Percentiles rank a stretch among this genome's conserved stretches.
Evolutionary conservation across 2,888 invertebrate genomes (phyloP).

Genomic region (Crocallis elinguaria): DNA sequence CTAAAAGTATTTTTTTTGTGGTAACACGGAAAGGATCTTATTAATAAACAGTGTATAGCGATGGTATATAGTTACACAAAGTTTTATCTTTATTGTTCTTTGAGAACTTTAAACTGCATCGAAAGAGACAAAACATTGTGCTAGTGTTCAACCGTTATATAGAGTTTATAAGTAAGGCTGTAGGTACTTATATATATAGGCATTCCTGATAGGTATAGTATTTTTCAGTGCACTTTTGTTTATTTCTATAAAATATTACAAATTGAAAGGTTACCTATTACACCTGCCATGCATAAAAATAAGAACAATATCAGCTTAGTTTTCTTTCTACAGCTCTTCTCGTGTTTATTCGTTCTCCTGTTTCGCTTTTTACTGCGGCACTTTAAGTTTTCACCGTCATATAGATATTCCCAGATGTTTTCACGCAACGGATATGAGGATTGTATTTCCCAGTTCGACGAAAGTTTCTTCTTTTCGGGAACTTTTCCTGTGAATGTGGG

Average conservation of each 20-base stretch:
- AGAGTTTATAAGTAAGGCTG: no score
- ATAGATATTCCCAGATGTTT: slow-evolving; percentile 71
- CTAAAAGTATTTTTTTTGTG: no score
- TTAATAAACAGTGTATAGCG: no score
- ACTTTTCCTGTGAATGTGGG: slow-evolving; percentile 58
- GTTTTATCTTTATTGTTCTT: no score
- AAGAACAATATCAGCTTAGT: slow-evolving; percentile 48
- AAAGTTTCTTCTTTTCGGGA: slow-evolving; percentile 57
- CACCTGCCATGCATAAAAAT: slow-evolving; percentile 38
- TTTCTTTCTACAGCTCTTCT: slow-evolving; percentile 46
- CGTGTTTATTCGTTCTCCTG: slow-evolving; percentile 55
- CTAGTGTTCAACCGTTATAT: no score
- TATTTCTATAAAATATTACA: background rate
- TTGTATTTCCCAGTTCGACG: slow-evolving; percentile 61
- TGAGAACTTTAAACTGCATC: no score
- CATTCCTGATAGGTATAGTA: no score
- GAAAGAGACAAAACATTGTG: no score
- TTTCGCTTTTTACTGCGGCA: slow-evolving; percentile 46
- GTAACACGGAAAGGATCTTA: no score
- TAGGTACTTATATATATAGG: no score
- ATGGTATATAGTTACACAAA: no score
- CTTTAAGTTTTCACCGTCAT: slow-evolving; percentile 54
- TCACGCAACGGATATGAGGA: slow-evolving; percentile 65
- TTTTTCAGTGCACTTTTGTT: no score
- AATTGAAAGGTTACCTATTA: slow-evolving; percentile 12